phyloP scores from a whole-genome alignment of 2,113 vertebrate genomes.

The Mormyrus lacerda region DNA sequence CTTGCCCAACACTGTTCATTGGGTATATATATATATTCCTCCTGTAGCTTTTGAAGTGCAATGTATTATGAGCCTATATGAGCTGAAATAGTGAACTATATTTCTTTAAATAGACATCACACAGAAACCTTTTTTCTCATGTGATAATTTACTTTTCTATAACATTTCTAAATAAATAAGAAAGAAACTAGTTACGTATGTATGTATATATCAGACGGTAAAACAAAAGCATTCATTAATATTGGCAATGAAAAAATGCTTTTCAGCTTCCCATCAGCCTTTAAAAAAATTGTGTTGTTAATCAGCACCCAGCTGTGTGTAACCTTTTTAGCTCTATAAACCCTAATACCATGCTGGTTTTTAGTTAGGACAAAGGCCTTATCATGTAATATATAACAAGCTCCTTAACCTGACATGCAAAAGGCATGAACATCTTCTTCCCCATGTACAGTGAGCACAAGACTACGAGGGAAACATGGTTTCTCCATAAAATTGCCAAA shows the following conservation, averaged over 20 bases:
- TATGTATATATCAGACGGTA: neutral
- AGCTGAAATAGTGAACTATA: neutral
- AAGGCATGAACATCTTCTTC: neutral
- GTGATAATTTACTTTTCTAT: neutral
- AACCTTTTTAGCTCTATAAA: neutral
- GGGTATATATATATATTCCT: no score
- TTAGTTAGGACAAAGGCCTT: neutral
- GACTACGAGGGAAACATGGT: neutral
- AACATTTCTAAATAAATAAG: neutral
- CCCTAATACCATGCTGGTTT: neutral
- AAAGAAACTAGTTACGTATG: neutral
- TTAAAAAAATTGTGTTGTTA: neutral
- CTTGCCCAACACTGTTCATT: no score
- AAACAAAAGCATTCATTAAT: neutral
- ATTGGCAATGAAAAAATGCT: neutral
- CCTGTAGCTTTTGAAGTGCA: no score
- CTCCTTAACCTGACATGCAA: neutral
- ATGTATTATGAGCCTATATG: no score
- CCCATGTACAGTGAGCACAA: neutral
- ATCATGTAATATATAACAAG: neutral
- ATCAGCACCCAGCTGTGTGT: neutral
- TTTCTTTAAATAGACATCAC: neutral
- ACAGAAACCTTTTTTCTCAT: neutral
- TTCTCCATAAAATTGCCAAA: neutral
- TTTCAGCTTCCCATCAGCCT: neutral